Evolutionary conservation across 1,140 invertebrate species (phyloP).

Genomic region (Zaprionus capensis): DNA sequence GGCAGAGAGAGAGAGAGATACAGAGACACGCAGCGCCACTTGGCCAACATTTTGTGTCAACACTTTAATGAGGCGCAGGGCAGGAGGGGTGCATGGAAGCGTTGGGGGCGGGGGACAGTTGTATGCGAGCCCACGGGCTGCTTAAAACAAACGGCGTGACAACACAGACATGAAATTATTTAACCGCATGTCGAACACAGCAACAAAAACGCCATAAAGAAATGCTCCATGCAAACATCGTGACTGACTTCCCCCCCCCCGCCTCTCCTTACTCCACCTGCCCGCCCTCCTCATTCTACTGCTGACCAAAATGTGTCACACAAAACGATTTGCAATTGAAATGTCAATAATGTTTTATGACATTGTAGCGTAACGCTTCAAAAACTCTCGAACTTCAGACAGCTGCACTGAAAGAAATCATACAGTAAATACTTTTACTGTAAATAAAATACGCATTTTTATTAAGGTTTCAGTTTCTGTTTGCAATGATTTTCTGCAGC

Average conservation of each 20-base stretch:
- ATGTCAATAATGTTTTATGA: conserved; percentile 82
- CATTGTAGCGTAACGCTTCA: conserved; percentile 57
- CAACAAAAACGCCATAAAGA: conserved; percentile 26
- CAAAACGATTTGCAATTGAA: conserved; percentile 76
- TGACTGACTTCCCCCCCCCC: neutral
- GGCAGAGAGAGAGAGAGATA: conserved; percentile 30
- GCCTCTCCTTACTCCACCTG: neutral
- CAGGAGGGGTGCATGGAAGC: neutral
- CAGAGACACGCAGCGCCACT: conserved; percentile 4
- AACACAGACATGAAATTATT: conserved; percentile 50
- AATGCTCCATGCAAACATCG: neutral
- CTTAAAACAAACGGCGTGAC: conserved; percentile 41
- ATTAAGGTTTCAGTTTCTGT: neutral
- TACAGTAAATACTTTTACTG: neutral
- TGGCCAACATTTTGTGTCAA: conserved; percentile 41
- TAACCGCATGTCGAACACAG: conserved; percentile 22
- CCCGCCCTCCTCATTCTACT: neutral
- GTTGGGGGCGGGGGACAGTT: neutral
- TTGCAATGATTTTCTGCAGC: conserved; percentile 14
- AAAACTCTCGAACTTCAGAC: conserved; percentile 3
- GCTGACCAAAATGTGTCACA: conserved; percentile 44
- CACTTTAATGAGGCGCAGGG: conserved; percentile 59
- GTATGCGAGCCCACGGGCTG: neutral
- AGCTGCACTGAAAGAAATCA: conserved; percentile 20
- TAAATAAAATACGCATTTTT: neutral